Conservation (phyloP, 2,797 vertebrate species). For the Cyprinella venusta region DNA sequence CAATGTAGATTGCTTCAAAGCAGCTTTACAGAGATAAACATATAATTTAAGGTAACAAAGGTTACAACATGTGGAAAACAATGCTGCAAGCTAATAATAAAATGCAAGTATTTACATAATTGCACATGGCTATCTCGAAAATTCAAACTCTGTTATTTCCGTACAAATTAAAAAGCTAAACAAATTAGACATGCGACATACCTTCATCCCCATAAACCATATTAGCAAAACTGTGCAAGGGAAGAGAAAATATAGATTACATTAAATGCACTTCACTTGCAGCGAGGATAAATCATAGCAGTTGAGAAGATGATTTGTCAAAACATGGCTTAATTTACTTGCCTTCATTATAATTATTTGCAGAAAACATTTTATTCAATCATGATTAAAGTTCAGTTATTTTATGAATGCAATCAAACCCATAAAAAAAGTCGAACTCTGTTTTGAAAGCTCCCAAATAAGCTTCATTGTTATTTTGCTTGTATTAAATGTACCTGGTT, state of each 20-base stretch:
- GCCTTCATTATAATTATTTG: not conserved
- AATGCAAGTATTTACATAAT: not conserved
- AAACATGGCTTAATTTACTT: not conserved
- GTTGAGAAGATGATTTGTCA: not conserved
- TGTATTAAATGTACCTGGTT: not conserved
- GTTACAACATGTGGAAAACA: not conserved
- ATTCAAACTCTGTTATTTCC: not conserved
- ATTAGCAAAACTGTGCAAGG: not conserved
- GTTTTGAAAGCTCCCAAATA: not conserved
- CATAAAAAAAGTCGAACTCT: not conserved
- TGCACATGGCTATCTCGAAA: not conserved
- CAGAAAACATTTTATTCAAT: not conserved
- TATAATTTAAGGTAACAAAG: too few relatives aligned
- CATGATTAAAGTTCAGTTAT: not conserved
- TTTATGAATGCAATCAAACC: not conserved
- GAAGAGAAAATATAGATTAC: not conserved
- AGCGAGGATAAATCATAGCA: not conserved
- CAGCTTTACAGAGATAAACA: too few relatives aligned
- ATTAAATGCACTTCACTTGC: not conserved
- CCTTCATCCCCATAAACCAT: not conserved
- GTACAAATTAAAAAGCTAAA: not conserved
- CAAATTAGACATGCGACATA: not conserved
- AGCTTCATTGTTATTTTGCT: not conserved
- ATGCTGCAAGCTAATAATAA: not conserved
- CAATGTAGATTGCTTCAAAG: too few relatives aligned